Base-by-base conservation (phyloP, 2,797 vertebrate genomes). In the Sebastes taczanowskii region DNA sequence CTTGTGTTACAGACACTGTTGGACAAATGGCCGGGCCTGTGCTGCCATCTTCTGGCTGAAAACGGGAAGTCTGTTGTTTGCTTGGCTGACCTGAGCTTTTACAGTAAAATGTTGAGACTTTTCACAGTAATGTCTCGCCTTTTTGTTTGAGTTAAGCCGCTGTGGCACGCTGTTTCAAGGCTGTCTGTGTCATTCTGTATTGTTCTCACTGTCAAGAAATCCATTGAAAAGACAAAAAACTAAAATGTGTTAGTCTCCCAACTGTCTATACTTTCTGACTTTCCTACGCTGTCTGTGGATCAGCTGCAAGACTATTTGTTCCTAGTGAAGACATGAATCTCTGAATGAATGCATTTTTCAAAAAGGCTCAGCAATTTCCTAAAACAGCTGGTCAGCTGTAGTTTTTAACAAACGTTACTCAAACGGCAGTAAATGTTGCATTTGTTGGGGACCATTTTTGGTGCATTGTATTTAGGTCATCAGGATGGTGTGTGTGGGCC, bases 1-100 rank as follows among this genome's bases (percentile, higher is more conserved):
- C 59, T 90, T 84, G 68, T 65, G 78, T 91, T 88, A 77, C 90
- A 59, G 6, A 59, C 3, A 1, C 18, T 38, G 22, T 32, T 30
- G 11, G 10, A 34, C 11, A 32, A 11, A 59, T 22, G 11, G 16
- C 2, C 2, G 1, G 2, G 8, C 25, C 60, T 89, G 16, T 83
- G 87, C 85, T 93, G 89, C 90, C 91, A 82, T 62, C 91, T 83
- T 66, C 69, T 90, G 93, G 90, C 25, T 65, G 4, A 62, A 79
- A 22, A 73, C 20, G 7, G 49, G 61, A 83, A n/a, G 16, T 25
- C 3, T 32, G 4, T 18, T 68, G 10, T 61, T 72, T 69, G 8
- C 1, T 6, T 23, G 2, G 27, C 27, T 16, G 20, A 52, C 35
- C 11, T 16, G 4, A 35, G n/a, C 4, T 59, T 49, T 64, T 25